phyloP scores from a whole-genome alignment of 2,888 invertebrate genomes.

The Lepidocyrtinus sp. region DNA sequence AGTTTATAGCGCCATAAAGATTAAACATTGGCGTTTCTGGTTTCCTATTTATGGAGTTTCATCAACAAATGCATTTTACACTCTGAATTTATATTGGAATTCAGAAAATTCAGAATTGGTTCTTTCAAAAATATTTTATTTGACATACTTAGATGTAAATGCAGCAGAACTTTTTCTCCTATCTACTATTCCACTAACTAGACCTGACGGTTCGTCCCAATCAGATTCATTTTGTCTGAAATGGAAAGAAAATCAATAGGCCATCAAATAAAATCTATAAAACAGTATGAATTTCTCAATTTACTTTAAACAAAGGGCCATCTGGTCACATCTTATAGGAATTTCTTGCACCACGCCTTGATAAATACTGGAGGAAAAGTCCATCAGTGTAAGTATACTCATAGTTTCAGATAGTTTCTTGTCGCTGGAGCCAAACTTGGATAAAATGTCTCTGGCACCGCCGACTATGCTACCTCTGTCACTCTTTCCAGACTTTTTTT shows the following conservation, averaged over 20 bases:
- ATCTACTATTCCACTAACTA: conserved; percentile 48
- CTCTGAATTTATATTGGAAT: no score
- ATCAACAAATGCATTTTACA: no score
- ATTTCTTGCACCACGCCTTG: conserved; percentile 55
- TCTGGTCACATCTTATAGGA: conserved; percentile 45
- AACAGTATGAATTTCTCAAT: neutral
- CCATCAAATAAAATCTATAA: neutral
- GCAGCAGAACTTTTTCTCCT: conserved; percentile 46
- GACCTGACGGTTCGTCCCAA: conserved; percentile 32
- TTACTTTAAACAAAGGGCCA: conserved; percentile 39
- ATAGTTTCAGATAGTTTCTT: conserved; percentile 52
- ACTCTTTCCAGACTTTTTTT: neutral
- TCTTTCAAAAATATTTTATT: no score
- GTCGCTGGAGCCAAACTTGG: neutral
- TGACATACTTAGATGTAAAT: neutral
- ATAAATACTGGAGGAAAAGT: conserved; percentile 59
- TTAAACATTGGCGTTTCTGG: neutral
- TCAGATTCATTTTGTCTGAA: neutral
- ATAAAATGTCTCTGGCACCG: neutral
- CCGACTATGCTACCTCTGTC: neutral
- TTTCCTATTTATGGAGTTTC: neutral
- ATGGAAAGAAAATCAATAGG: no score
- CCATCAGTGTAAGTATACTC: conserved; percentile 54
- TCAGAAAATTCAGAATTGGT: no score
- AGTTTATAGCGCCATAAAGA: conserved; percentile 11